Base-by-base conservation (phyloP, 2,888 invertebrate genomes). In the Ashinkailepas kermadecensis region DNA sequence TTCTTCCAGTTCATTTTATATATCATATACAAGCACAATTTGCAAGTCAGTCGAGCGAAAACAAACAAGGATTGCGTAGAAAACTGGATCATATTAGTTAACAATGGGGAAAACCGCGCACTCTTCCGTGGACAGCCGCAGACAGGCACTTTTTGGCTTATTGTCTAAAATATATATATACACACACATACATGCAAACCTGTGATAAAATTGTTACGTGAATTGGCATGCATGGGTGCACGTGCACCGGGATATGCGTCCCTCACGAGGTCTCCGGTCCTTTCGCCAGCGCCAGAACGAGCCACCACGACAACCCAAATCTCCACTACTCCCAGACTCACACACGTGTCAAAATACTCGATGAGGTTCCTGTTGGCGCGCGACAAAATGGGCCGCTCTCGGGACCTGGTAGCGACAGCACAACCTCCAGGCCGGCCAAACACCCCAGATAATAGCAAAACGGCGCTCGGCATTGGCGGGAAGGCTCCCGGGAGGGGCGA, bases 101-200 rank as follows among this genome's bases (percentile, higher is more conserved):
- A 56, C 56, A 74, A 54, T 21, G 54, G 74, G 21, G 10, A 39
- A 39, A 15, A 39, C 39, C 25, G 10, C 10, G 39, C 11, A 7
- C 62, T 18, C 25, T 25, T 39, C 23, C 25, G 39, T 15, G 39
- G 39, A 39, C 15, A 67, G 39, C 70, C 70, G 39, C 70, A 13
- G 39, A 25, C 39, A 70, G 70, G 70, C 70, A 70, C 70, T 25
- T 70, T 70, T 70, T 25, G 70, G 70, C 70, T 70, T 70, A 70
- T 39, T 39, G 70, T 70, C 70, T 70, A 39, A 23, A 15, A 15
- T 70, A 39, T 15, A 70, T 70, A 70, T 39, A 39, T 39, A 39
- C 39, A 39, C 39, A 39, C 39, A 39, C 39, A 39, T 70, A 70
- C 70, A 10, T 70, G 12, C 70, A 70, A 39, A 13, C 70, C 70